These are phyloP conservation scores for Fratercula arctica DNA, from an alignment of 2,797 vertebrate genomes.

Conservation along the genomic window DNA sequence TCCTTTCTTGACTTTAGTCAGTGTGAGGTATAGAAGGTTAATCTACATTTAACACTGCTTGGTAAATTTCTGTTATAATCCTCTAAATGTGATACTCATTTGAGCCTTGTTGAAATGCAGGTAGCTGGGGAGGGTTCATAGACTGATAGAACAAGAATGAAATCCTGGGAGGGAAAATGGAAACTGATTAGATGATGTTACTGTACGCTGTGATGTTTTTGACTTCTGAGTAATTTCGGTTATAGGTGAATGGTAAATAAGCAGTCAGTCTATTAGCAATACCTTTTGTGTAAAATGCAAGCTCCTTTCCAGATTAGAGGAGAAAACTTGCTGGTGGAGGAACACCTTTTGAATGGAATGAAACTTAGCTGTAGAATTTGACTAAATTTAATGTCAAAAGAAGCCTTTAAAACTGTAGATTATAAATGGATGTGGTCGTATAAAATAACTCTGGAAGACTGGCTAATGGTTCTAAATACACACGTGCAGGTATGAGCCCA, in stretches of 20 bases:
- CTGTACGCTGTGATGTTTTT: background rate
- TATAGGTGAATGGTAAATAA: background rate
- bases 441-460: background rate
- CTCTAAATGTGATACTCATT: background rate
- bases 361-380: background rate
- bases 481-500: fast-evolving
- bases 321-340: background rate
- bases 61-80: background rate
- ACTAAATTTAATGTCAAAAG: background rate
- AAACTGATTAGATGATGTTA: background rate
- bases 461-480: background rate
- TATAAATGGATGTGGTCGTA: background rate
- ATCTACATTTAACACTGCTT: background rate
- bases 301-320: background rate
- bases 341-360: background rate
- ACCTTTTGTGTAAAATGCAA: background rate
- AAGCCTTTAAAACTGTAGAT: background rate
- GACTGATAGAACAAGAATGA: background rate
- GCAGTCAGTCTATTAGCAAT: background rate
- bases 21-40: background rate
- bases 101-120: constrained; percentile 14
- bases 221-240: background rate
- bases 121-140: background rate
- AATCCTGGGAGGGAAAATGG: background rate
- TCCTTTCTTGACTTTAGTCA: background rate